Evolutionary conservation across 2,888 invertebrate genomes (phyloP), one percentile per base, ranked within the genome.

Genomic region (Noctua comes): DNA sequence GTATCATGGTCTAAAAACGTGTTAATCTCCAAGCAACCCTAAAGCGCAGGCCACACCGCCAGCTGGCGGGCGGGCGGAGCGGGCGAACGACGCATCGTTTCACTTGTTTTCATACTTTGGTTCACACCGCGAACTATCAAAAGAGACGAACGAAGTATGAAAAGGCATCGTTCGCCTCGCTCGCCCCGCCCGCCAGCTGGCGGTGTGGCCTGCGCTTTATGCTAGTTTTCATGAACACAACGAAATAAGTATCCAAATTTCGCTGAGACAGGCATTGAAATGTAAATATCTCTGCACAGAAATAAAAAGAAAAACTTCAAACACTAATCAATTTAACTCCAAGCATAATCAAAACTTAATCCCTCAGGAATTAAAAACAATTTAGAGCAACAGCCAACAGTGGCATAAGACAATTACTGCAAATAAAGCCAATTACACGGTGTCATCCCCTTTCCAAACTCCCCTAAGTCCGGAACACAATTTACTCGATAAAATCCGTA

Each of bases 401-500:
- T 91, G 92, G 93, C 93, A 93, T 93, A 83, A 89, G 91, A 90
- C 96, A 96, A 96, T 96, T 96, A 96, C 96, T 94, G 95, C 92
- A 94, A 95, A 92, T 91, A 94, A 92, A 93, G 89, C 91, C 95
- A 95, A 96, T 96, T 96, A 95, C 91, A 90, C 92, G 91, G 92
- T 93, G 93, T 91, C 94, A 92, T 85, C 83, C 94, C 95, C 95
- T 93, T 93, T 93, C 93, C 91, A 90, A 57, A 24, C 59, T 77
- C 77, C 82, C 77, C 69, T 54, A 78, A 78, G 72, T 93, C 94
- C 94, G 92, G 91, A 91, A 93, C 93, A 95, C 88, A 95, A 94
- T 93, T 94, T 91, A 72, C 93, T 93, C 93, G 95, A 95, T 95
- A 95, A 95, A 95, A 96, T 95, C 94, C 93, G 94, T 94, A 95